phyloP scores from a whole-genome alignment of 2,113 vertebrate species.

The Bagarius yarrelli region DNA sequence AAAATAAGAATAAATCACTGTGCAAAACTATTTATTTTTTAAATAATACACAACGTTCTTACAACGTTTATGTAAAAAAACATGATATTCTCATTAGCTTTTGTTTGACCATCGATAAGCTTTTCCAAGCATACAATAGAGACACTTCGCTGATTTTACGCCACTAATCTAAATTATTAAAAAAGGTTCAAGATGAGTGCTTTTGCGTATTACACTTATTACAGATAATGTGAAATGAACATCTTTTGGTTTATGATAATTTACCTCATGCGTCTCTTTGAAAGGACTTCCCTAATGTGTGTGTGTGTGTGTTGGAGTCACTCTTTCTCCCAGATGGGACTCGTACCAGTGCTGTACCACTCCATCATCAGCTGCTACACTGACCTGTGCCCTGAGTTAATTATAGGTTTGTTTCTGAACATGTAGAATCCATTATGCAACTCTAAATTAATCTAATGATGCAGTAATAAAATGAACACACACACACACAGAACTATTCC shows the following conservation, averaged over 20 bases:
- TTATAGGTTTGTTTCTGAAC: slow-evolving; percentile 35
- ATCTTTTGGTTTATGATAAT: background rate
- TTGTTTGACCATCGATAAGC: background rate
- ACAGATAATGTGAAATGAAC: background rate
- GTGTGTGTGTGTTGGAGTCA: slow-evolving; percentile 41
- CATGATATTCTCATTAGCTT: background rate
- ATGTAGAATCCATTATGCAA: slow-evolving; percentile 11
- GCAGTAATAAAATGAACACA: slow-evolving; percentile 21
- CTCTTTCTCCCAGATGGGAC: slow-evolving; percentile 17
- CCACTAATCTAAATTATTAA: background rate
- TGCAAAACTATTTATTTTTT: background rate
- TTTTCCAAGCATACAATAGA: too few relatives aligned
- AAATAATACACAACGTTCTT: background rate
- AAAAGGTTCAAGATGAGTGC: background rate
- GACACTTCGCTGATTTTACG: background rate
- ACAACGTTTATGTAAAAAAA: background rate
- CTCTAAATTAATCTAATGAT: slow-evolving; percentile 30
- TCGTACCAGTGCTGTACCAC: background rate
- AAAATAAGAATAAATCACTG: background rate
- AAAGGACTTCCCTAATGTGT: slow-evolving; percentile 9
- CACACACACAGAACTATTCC: background rate
- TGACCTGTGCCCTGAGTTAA: slow-evolving; percentile 39
- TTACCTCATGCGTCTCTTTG: slow-evolving; percentile 2
- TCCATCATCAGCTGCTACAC: slow-evolving; percentile 13
- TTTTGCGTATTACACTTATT: background rate